Evolutionary conservation across 2,797 vertebrate species (phyloP), one percentile per base, ranked within the genome.

Genomic region (Taenioides sp.): DNA sequence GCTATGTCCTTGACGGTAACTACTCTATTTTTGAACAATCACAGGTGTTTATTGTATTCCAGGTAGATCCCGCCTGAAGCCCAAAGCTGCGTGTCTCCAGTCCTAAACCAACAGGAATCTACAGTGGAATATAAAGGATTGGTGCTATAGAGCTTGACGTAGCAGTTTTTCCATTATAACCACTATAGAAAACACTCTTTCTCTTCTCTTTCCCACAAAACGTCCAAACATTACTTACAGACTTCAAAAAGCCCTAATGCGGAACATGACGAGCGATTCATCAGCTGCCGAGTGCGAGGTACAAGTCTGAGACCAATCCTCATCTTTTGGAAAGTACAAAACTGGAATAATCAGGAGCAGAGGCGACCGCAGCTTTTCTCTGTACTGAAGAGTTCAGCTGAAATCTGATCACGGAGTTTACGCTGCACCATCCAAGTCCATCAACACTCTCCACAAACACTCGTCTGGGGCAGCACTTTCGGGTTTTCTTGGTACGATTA

Each of bases 321-420:
- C 16, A 14, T 47, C 12, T 16, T 16, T 47, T 57, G 14, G 37
- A 22, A 65, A 70, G 43, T 28, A 75, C 75, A 47, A 27, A 1
- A 1, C 2, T 16, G 27, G 11, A 31, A 17, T 80, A 84, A 84
- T 75, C 70, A 61, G 58, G 69, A 67, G 67, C 22, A 87, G 77
- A 81, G 55, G 59, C 34, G 68, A 54, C 4, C 12, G 7, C 52
- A 31, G 59, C 57, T 52, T 28, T 1, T 2, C 6, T 16, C 65
- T 40, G 11, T 28, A 52, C 22, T 61, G 31, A 66, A 68, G 62
- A 78, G 65, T 18, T 69, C 71, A 37, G 61, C 2, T 85, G 65
- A 78, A 75, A 71, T 61, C 22, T 62, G 83, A 73, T 55, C 66
- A 27, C 25, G 17, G n/a, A 2, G 72, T 83, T 72, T 72, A 70